phyloP scores from a whole-genome alignment of 2,888 invertebrate genomes.

The Latrodectus hesperus region DNA sequence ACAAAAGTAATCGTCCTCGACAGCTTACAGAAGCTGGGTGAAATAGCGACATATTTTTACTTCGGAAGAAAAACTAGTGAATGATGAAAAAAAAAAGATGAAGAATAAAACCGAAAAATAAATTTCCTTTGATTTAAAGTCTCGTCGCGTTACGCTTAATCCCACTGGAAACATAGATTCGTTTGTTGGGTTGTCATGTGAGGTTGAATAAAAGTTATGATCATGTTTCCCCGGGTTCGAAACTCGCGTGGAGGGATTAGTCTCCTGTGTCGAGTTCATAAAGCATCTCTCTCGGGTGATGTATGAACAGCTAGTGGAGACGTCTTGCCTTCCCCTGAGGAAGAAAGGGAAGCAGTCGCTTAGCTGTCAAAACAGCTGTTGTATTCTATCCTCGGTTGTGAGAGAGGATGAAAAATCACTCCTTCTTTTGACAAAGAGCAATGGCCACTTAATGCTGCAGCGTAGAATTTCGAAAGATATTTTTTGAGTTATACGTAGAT shows the following conservation, averaged over 20 bases:
- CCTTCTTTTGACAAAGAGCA: too few relatives aligned
- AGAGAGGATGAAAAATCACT: neutral
- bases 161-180: conserved; percentile 11
- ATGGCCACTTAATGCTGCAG: too few relatives aligned
- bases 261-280: too few relatives aligned
- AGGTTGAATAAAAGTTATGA: conserved; percentile 54
- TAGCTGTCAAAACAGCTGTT: conserved; percentile 68
- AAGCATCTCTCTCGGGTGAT: conserved; percentile 12
- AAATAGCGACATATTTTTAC: too few relatives aligned
- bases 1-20: too few relatives aligned
- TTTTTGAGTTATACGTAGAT: too few relatives aligned
- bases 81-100: too few relatives aligned
- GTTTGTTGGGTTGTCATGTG: neutral
- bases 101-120: neutral
- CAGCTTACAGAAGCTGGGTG: too few relatives aligned
- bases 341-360: conserved; percentile 14
- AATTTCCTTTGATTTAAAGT: conserved; percentile 44
- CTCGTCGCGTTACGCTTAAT: conserved; percentile 34
- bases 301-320: conserved; percentile 45
- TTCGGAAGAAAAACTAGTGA: too few relatives aligned
- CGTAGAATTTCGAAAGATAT: too few relatives aligned
- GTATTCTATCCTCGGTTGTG: conserved; percentile 36
- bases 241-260: too few relatives aligned
- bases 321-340: conserved; percentile 6
- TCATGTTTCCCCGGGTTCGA: neutral